Base-by-base conservation (phyloP, 2,113 vertebrate genomes). In the Benitochromis conjunctus region DNA sequence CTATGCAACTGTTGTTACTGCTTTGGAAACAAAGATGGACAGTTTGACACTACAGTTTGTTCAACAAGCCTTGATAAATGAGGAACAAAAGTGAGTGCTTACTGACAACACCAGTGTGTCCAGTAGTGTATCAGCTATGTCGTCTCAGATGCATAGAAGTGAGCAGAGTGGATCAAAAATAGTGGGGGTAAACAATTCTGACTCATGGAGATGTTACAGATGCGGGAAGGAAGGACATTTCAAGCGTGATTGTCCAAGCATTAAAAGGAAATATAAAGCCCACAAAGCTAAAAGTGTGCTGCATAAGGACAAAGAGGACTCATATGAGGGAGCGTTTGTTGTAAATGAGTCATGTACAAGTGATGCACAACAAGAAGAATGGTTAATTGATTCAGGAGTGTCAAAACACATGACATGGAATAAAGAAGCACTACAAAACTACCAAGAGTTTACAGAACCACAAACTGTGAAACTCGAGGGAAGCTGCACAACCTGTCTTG, bases 141-240 rank as follows among this genome's bases (percentile, higher is more conserved):
- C 46, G 82, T 16, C 41, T 11, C 79, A 56, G 24, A 19, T 76
- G 7, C 24, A 9, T 18, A 18, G 55, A 56, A 36, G 48, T 14
- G 4, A 31, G 9, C 51, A 80, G 60, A 6, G 8, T 4, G 14
- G 31, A 10, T 29, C 14, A 4, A 26, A 19, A 5, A 8, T 11
- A 79, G n/a, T 56, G 46, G 71, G 36, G 58, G 57, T 51, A 29
- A 62, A 66, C 10, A 64, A 14, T 0, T 53, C 19, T 0, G 43
- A 12, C 4, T 38, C 29, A 29, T 86, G 34, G 79, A 24, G 24
- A 34, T 43, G 31, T 54, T 76, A 55, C 41, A 80, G 80, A 11
- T 86, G 60, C 81, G 84, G 26, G 16, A 89, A 76, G 29, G 76
- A 89, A 55, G 66, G 57, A 9, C 80, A 87, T 51, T 74, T 80